Evolutionary conservation across 2,113 vertebrate genomes (phyloP).

Genomic region (Alexandromys fortis): DNA sequence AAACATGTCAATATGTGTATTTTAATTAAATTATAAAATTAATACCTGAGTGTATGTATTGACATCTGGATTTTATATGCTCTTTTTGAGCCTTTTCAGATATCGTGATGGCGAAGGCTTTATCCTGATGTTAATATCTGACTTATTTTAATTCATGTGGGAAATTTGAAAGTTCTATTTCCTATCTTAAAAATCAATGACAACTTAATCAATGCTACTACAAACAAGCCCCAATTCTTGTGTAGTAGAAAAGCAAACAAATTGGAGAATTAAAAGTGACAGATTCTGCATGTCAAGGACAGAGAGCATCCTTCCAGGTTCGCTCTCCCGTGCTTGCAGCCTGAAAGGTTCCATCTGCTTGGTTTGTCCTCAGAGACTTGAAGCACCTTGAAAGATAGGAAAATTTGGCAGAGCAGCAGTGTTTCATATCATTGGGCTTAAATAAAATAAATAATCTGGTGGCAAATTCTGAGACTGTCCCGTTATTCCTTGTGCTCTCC

Average conservation of each 20-base stretch:
- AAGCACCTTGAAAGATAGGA: conserved; percentile 62
- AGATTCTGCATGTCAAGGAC: conserved; percentile 85
- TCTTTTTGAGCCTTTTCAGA: conserved; percentile 77
- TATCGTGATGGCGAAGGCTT: conserved; percentile 83
- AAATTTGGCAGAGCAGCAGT: conserved; percentile 51
- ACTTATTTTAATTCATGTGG: conserved; percentile 87
- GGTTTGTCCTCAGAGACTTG: conserved; percentile 63
- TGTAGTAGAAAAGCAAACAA: conserved; percentile 85
- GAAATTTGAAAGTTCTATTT: conserved; percentile 87
- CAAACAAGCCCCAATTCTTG: conserved; percentile 86
- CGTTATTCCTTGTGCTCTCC: not conserved
- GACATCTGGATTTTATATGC: conserved; percentile 65
- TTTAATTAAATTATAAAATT: conserved; percentile 60
- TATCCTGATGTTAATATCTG: conserved; percentile 86
- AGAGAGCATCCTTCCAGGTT: conserved; percentile 72
- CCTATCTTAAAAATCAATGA: conserved; percentile 87
- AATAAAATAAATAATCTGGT: conserved; percentile 72
- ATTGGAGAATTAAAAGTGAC: conserved; percentile 87
- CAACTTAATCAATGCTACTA: conserved; percentile 88
- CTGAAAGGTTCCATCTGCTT: conserved; percentile 80
- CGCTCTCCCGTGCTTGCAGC: conserved; percentile 56
- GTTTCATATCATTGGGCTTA: conserved; percentile 68
- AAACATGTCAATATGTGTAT: not conserved
- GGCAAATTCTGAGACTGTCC: not conserved
- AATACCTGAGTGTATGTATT: conserved; percentile 36